phyloP scores from a whole-genome alignment of 2,113 vertebrate species.

The Meriones unguiculatus region DNA sequence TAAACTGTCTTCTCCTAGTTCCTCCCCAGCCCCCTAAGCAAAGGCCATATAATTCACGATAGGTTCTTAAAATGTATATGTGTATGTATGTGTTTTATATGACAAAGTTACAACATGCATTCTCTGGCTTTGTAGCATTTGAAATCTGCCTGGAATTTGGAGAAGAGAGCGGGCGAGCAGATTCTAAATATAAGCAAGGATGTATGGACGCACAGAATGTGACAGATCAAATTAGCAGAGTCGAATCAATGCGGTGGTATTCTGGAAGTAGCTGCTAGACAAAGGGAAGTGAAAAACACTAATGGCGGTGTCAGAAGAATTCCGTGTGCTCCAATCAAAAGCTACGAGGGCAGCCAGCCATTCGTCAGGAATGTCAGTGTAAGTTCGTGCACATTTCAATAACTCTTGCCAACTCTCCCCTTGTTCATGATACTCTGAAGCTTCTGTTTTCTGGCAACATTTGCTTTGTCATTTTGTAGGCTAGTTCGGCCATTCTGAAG shows the following conservation, averaged over 20 bases:
- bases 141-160: slow-evolving; percentile 10
- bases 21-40: slow-evolving; percentile 72
- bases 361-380: not conserved
- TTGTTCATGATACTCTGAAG: not conserved
- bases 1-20: slow-evolving; percentile 82
- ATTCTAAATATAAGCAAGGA: not conserved
- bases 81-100: slow-evolving; percentile 2
- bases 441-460: slow-evolving; percentile 52
- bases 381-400: not conserved
- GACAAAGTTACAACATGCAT: slow-evolving; percentile 47
- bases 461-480: slow-evolving; percentile 60
- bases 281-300: not conserved
- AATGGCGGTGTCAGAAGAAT: not conserved
- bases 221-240: not conserved
- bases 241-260: not conserved
- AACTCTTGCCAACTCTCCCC: not conserved
- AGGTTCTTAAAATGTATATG: slow-evolving; percentile 54
- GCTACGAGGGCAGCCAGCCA: fast-evolving
- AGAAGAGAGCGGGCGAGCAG: not conserved
- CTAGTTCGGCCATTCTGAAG: slow-evolving; percentile 14
- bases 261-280: slow-evolving; percentile 24
- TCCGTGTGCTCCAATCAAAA: not conserved
- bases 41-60: slow-evolving; percentile 83
- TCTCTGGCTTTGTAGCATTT: slow-evolving; percentile 27
- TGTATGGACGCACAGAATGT: not conserved